Evolutionary conservation across 2,888 invertebrate species (phyloP), one percentile per base, ranked within the genome.

Genomic region (Lasioglossum lativentre): DNA sequence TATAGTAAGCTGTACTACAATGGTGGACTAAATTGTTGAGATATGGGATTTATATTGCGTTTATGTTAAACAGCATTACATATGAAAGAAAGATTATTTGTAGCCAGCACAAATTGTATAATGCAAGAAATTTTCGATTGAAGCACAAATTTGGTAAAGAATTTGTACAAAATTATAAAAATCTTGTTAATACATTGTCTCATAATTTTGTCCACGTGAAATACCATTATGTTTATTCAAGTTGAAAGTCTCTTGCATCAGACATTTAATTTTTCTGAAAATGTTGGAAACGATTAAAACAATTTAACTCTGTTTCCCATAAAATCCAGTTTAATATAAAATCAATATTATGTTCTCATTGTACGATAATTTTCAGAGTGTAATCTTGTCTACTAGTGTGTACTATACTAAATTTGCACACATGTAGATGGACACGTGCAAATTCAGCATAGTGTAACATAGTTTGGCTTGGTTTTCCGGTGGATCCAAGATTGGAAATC

Each of bases 401-500:
- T 10, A 23, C 52, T 52, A 52, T n/a, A 23, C 52, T 52, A 12
- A 56, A n/a, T n/a, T 56, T n/a, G 56, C 56, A 19, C 47, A 19
- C 19, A 47, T 19, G 47, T 19, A 47, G 1, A 4, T 19, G 47
- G 6, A 47, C 19, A 19, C 45, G 45, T 45, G 45, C 45, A 27
- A 63, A 63, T 63, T 16, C 16, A 63, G 63, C 30, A 30, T 16
- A 63, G 30, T 14, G 30, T 19, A 3, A 63, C 19, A 30, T 2
- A 30, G 63, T 30, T 63, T 30, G 8, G 63, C 63, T 30, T 16
- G 19, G 30, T 30, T 30, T 63, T 6, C 16, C 63, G 30, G 63
- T 19, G 63, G 14, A 40, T 70, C 40, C n/a, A n/a, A 4, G 40
- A 12, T 72, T 81, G 81, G 42, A n/a, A 72, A 56, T 56, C 81